Percentiles rank a stretch among this genome's conserved stretches.
These are phyloP conservation scores for Lycaena phlaeas DNA, from an alignment of 2,888 invertebrate species.

Conservation along the genomic window DNA sequence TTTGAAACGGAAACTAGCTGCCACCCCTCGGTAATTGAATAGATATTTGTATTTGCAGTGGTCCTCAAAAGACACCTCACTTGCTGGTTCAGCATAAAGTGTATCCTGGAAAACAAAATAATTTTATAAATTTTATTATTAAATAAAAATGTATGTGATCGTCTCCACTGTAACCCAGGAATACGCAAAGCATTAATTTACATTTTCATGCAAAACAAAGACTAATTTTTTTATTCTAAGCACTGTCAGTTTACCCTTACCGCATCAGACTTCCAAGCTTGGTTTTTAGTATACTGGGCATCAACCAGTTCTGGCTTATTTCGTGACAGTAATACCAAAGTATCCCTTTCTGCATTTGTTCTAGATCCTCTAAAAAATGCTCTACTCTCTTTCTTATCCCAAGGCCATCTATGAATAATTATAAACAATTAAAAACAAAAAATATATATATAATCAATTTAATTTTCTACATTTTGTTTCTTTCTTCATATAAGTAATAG, in stretches of 20 bases:
- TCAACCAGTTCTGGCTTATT: slow-evolving; percentile 84
- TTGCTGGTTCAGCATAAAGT: slow-evolving; percentile 84
- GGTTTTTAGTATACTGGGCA: slow-evolving; percentile 97
- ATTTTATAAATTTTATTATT: too few relatives aligned
- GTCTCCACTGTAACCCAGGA: too few relatives aligned
- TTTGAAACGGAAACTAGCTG: slow-evolving; percentile 97
- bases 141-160: neutral
- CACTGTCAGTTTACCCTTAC: too few relatives aligned
- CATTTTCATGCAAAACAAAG: too few relatives aligned
- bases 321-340: slow-evolving; percentile 86
- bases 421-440: slow-evolving; percentile 4
- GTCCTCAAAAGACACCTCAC: slow-evolving; percentile 89
- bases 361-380: slow-evolving; percentile 96
- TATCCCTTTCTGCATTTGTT: slow-evolving; percentile 92
- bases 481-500: too few relatives aligned
- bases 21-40: slow-evolving; percentile 97
- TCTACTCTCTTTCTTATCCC: slow-evolving; percentile 81
- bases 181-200: neutral
- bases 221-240: too few relatives aligned
- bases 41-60: slow-evolving; percentile 95
- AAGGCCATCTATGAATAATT: slow-evolving; percentile 66
- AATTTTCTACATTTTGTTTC: too few relatives aligned
- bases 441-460: too few relatives aligned
- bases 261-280: slow-evolving; percentile 96
- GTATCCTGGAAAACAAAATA: slow-evolving; percentile 79